Percentiles rank a stretch among this genome's conserved stretches.
These are phyloP conservation scores for Chrosomus eos DNA, from an alignment of 2,797 vertebrate genomes.

Conservation along the genomic window DNA sequence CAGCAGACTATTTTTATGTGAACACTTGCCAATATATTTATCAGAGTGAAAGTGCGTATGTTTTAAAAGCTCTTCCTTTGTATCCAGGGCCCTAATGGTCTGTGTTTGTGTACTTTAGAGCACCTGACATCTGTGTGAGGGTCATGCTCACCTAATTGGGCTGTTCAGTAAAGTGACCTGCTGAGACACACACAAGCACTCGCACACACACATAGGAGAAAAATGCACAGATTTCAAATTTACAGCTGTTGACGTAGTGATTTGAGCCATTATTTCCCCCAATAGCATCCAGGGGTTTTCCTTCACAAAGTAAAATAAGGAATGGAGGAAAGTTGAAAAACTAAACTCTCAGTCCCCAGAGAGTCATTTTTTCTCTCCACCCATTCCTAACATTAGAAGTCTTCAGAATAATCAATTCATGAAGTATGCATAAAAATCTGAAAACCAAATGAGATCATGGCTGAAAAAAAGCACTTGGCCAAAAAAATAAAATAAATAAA, in stretches of 20 bases:
- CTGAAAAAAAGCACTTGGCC: background rate
- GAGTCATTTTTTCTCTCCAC: constrained; percentile 3
- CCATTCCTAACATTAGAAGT: constrained; percentile 10
- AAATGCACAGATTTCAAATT: constrained; percentile 37
- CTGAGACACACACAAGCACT: constrained; percentile 31
- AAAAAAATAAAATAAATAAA: background rate
- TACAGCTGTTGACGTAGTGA: constrained; percentile 51
- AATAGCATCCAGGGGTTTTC: constrained; percentile 36
- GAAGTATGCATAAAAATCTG: background rate
- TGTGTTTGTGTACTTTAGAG: constrained; percentile 51
- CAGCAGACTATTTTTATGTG: background rate
- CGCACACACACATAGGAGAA: constrained; percentile 9
- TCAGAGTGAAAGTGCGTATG: constrained; percentile 12
- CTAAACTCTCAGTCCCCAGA: constrained; percentile 20
- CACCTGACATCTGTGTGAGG: constrained; percentile 60
- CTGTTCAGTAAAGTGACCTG: constrained; percentile 52
- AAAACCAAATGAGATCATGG: constrained; percentile 19
- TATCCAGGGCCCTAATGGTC: constrained; percentile 33
- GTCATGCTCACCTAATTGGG: constrained; percentile 55
- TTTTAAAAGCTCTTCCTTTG: constrained; percentile 43
- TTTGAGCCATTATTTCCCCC: constrained; percentile 28
- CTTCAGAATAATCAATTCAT: constrained; percentile 17
- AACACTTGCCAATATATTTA: background rate
- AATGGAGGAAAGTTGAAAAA: background rate
- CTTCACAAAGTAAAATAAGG: constrained; percentile 16